phyloP scores from a whole-genome alignment of 1,140 invertebrate species.

The Nylanderia fulva region DNA sequence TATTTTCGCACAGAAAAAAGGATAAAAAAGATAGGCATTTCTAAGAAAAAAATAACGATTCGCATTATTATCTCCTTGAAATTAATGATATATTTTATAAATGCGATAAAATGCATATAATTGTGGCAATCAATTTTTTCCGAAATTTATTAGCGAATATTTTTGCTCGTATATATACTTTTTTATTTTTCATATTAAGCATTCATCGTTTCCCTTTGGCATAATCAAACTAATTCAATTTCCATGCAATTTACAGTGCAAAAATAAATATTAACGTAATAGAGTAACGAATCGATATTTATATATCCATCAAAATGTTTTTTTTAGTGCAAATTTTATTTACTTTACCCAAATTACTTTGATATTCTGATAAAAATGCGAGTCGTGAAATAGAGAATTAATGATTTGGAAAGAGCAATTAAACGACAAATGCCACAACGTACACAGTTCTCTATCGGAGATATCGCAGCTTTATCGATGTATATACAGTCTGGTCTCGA shows the following conservation, averaged over 20 bases:
- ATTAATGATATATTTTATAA: slow-evolving; percentile 4
- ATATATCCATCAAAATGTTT: neutral
- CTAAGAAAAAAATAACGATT: neutral
- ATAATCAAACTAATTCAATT: slow-evolving; percentile 53
- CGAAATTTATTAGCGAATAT: neutral
- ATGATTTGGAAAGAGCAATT: no score
- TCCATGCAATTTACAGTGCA: neutral
- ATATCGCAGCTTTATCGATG: slow-evolving; percentile 14
- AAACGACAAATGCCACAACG: neutral
- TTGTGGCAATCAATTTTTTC: slow-evolving; percentile 21
- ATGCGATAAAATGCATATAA: neutral
- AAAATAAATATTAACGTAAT: slow-evolving; percentile 42
- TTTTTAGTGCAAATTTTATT: neutral
- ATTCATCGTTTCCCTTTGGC: neutral
- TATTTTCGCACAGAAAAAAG: neutral
- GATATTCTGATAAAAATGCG: neutral
- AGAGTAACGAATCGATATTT: slow-evolving; percentile 25
- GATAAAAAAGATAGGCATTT: slow-evolving; percentile 4
- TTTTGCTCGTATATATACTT: neutral
- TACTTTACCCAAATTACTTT: slow-evolving; percentile 12
- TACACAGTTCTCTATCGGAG: neutral
- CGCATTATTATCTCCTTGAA: neutral
- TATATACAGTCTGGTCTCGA: slow-evolving; percentile 13
- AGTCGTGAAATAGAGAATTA: neutral
- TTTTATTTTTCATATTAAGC: slow-evolving; percentile 2